These are phyloP conservation scores for Anguilla marmorata DNA, from an alignment of 2,797 vertebrate species.

Conservation along the genomic window DNA sequence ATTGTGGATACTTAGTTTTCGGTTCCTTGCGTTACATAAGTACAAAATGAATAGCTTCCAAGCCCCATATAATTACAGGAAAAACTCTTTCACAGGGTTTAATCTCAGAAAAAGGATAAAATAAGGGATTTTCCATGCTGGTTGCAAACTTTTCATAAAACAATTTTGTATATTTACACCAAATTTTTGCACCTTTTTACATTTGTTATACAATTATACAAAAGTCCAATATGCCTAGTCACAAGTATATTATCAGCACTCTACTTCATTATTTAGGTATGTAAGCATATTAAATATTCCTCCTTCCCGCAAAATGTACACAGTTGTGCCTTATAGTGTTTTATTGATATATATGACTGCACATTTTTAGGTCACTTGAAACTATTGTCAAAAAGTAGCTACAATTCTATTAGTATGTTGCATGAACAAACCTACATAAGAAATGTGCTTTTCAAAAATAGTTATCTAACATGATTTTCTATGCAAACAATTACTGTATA, in stretches of 20 bases:
- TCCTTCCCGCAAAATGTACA: neutral
- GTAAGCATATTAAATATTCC: neutral
- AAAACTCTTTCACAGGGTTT: constrained; percentile 68
- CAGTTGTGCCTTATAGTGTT: too few species aligned
- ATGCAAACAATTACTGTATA: neutral
- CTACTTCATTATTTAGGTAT: neutral
- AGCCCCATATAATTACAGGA: constrained; percentile 71
- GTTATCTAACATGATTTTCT: neutral
- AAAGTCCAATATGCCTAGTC: neutral
- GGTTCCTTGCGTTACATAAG: constrained; percentile 67
- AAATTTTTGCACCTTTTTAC: neutral
- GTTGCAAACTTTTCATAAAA: constrained; percentile 14
- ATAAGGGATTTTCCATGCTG: neutral
- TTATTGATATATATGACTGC: too few species aligned
- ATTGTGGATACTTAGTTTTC: constrained; percentile 65
- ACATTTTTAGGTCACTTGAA: too few species aligned
- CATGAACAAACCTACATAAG: neutral
- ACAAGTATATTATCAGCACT: neutral
- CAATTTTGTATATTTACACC: neutral
- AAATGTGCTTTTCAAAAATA: neutral
- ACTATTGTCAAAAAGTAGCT: too few species aligned
- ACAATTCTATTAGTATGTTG: neutral
- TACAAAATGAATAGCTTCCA: constrained; percentile 62
- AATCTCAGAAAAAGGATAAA: constrained; percentile 63
- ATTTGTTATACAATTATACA: neutral